These are phyloP conservation scores for Caradrina kadenii DNA, from an alignment of 2,888 invertebrate genomes.

Conservation along the genomic window DNA sequence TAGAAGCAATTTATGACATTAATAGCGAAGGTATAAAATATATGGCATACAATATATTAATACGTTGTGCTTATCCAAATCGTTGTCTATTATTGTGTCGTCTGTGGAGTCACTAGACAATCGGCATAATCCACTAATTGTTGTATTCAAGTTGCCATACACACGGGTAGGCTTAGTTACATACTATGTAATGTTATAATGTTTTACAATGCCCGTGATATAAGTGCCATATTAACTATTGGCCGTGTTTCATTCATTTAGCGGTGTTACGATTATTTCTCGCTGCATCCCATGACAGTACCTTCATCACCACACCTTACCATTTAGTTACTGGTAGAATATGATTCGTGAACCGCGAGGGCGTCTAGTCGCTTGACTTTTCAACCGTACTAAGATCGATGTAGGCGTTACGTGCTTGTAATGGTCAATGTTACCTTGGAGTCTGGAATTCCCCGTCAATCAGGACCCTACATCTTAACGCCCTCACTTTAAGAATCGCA, in stretches of 20 bases:
- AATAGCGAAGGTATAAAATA: conserved; percentile 21
- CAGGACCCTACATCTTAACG: conserved; percentile 16
- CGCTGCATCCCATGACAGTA: conserved; percentile 81
- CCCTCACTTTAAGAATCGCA: conserved; percentile 43
- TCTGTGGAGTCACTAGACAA: conserved; percentile 63
- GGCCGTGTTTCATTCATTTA: conserved; percentile 75
- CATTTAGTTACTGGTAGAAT: conserved; percentile 56
- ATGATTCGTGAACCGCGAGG: conserved; percentile 49
- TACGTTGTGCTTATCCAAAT: conserved; percentile 33
- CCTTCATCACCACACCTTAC: conserved; percentile 55
- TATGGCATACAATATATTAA: conserved; percentile 26
- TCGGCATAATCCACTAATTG: conserved; percentile 72
- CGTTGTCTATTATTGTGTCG: conserved; percentile 50
- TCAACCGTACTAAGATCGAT: conserved; percentile 15
- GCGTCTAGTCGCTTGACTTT: conserved; percentile 23
- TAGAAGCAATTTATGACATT: conserved; percentile 40
- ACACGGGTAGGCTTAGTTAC: conserved; percentile 78
- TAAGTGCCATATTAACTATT: conserved; percentile 83
- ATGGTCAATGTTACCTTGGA: conserved; percentile 9
- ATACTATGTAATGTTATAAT: conserved; percentile 67
- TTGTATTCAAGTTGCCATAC: conserved; percentile 77
- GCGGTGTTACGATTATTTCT: conserved; percentile 67
- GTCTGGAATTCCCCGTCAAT: conserved; percentile 24
- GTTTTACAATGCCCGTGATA: conserved; percentile 81
- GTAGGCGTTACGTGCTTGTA: conserved; percentile 15